phyloP scores from a whole-genome alignment of 2,797 vertebrate species.

The Rallus crepitans region DNA sequence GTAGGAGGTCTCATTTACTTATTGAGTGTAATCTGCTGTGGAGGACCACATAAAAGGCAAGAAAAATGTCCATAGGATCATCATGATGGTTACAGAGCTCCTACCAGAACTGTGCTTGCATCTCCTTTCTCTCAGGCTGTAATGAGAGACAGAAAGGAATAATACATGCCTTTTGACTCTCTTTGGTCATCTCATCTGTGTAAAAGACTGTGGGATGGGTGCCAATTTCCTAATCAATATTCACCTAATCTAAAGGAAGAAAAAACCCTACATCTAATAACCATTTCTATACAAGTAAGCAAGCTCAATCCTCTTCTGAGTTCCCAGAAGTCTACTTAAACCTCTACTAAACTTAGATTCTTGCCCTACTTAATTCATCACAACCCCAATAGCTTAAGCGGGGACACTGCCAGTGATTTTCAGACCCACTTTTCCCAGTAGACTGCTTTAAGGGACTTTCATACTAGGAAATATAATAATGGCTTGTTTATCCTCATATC shows the following conservation, averaged over 20 bases:
- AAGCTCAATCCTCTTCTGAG: neutral
- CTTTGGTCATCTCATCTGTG: neutral
- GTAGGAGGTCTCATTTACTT: neutral
- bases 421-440: constrained; percentile 14
- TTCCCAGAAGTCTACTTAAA: constrained; percentile 14
- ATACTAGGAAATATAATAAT: constrained; percentile 6
- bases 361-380: constrained; percentile 1
- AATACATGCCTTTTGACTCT: neutral
- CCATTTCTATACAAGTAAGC: neutral
- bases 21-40: neutral
- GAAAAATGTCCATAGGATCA: neutral
- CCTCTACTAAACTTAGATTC: constrained; percentile 28
- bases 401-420: constrained; percentile 22
- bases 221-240: neutral
- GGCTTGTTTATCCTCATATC: constrained; percentile 36
- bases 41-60: neutral
- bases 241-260: neutral
- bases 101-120: neutral
- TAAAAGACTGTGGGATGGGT: neutral
- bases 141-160: neutral
- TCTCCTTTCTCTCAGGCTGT: fast-evolving
- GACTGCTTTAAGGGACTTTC: constrained; percentile 22
- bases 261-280: fast-evolving
- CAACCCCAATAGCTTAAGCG: neutral
- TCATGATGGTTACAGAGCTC: neutral